Evolutionary conservation across 2,113 vertebrate genomes (phyloP).

Genomic region (Oreochromis spilurus): DNA sequence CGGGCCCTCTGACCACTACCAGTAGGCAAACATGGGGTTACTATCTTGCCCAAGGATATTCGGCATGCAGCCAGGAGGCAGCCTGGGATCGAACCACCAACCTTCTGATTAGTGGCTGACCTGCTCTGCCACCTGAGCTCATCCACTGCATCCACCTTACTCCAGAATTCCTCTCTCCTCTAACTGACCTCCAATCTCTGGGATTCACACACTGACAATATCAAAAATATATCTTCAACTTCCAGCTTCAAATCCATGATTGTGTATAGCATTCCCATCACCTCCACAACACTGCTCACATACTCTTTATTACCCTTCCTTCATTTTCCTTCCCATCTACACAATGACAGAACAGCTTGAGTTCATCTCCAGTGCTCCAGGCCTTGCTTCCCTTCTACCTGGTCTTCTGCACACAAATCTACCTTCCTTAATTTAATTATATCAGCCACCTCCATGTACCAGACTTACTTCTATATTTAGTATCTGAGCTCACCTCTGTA

Average conservation of each 20-base stretch:
- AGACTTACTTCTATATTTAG: not conserved
- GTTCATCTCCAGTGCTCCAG: not conserved
- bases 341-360: accelerated
- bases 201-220: not conserved
- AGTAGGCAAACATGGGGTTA: no score
- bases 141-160: not conserved
- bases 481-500: not conserved
- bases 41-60: no score
- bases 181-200: not conserved
- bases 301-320: accelerated
- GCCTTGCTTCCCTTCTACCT: not conserved
- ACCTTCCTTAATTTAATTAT: accelerated
- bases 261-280: not conserved
- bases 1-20: no score
- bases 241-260: not conserved
- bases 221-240: accelerated
- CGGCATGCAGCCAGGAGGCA: no score
- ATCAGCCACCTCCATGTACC: not conserved
- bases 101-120: no score
- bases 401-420: not conserved
- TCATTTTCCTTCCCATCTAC: not conserved
- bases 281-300: not conserved
- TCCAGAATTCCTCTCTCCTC: not conserved
- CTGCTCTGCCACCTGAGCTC: no score
- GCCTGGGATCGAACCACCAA: no score